Conservation (phyloP, 1,140 invertebrate genomes). For the Drosophila subobscura region DNA sequence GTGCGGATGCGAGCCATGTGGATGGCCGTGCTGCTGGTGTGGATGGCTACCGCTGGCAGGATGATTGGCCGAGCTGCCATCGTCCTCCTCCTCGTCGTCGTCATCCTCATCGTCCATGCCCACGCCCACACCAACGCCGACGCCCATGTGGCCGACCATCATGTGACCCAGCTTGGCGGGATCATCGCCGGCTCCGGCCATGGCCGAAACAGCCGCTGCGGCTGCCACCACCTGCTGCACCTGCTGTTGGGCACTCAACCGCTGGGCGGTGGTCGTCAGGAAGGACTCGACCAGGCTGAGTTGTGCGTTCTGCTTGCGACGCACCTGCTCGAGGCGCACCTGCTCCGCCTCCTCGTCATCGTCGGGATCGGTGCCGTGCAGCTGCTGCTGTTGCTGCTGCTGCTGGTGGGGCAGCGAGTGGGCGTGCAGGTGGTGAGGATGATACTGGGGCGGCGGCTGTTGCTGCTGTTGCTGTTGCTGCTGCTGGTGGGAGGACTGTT, state of each 20-base stretch:
- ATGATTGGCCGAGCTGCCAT: constrained; percentile 5
- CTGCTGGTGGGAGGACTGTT: constrained; percentile 31
- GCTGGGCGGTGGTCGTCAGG: constrained; percentile 77
- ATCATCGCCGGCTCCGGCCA: constrained; percentile 72
- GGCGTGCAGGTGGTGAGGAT: constrained; percentile 52
- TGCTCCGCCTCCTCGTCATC: constrained; percentile 72
- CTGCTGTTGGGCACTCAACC: constrained; percentile 78
- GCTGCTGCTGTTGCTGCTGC: constrained; percentile 52
- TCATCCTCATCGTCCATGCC: constrained; percentile 74
- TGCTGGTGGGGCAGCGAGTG: constrained; percentile 55
- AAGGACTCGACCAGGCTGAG: constrained; percentile 81
- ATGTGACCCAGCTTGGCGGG: constrained; percentile 72
- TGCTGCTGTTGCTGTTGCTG: constrained; percentile 41
- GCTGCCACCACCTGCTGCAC: constrained; percentile 80
- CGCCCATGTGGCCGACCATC: constrained; percentile 68
- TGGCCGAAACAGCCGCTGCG: constrained; percentile 76
- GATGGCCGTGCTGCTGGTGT: constrained; percentile 52
- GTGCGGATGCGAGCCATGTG: constrained; percentile 50
- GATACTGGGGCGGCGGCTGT: constrained; percentile 57
- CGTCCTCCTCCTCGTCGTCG: constrained; percentile 71
- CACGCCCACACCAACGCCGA: constrained; percentile 40
- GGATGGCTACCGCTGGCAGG: constrained; percentile 11
- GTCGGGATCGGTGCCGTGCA: constrained; percentile 39
- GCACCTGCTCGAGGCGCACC: constrained; percentile 63
- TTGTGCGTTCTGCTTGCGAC: constrained; percentile 80